Conservation (phyloP, 2,888 invertebrate genomes). For the Phortica magna region DNA sequence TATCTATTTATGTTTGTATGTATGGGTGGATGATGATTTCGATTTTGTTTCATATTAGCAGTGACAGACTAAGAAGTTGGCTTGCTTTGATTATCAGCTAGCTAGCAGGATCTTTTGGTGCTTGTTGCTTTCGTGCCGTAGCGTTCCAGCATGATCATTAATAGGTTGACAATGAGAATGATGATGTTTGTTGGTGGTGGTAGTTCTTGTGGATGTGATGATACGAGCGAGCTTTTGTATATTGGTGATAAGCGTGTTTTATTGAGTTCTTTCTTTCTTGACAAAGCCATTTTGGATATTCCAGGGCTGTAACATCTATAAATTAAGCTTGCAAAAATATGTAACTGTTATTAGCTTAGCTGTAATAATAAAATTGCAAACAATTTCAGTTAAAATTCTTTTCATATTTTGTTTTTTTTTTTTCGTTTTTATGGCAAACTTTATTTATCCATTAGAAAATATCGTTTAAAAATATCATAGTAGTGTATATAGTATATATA, state of each 20-base stretch:
- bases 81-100: too few species aligned
- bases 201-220: conserved; percentile 1
- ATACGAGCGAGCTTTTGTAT: conserved; percentile 2
- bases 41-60: too few species aligned
- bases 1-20: too few species aligned
- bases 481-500: conserved; percentile 44
- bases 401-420: conserved; percentile 1
- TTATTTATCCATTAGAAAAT: conserved; percentile 63
- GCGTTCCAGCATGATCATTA: conserved; percentile 28
- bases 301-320: conserved; percentile 20
- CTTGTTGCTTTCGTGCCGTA: conserved; percentile 41
- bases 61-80: too few species aligned
- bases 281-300: conserved; percentile 5
- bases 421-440: conserved; percentile 26
- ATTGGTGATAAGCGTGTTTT: background rate
- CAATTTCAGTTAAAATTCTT: background rate
- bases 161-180: background rate
- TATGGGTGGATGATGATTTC: too few species aligned
- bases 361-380: background rate
- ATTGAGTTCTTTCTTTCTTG: background rate
- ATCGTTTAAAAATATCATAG: conserved; percentile 52
- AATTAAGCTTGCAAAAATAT: background rate
- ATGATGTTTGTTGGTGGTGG: conserved; percentile 22
- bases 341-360: background rate
- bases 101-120: background rate